Evolutionary conservation across 2,113 vertebrate genomes (phyloP).

Genomic region (Bos javanicus): DNA sequence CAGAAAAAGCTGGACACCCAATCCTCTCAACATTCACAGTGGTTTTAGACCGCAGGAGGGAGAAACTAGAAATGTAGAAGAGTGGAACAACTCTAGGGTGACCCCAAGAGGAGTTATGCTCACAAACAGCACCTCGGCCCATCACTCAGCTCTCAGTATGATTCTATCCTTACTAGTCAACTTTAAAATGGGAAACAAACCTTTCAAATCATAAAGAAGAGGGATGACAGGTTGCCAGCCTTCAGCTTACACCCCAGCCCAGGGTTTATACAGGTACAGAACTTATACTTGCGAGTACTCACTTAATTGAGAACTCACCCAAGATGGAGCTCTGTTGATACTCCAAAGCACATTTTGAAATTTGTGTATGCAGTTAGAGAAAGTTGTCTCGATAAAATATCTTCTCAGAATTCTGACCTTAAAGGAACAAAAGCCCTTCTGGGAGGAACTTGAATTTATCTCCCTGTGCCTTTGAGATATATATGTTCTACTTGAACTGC

Average conservation of each 20-base stretch:
- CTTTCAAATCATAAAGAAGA: background rate
- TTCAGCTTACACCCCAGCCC: background rate
- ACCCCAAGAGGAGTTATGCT: background rate
- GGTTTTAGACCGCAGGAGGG: background rate
- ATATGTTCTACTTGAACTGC: background rate
- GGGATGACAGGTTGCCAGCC: background rate
- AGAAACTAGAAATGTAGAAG: background rate
- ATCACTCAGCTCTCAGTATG: background rate
- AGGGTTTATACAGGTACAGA: background rate
- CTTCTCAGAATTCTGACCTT: background rate
- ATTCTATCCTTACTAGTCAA: background rate
- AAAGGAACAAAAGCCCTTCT: background rate
- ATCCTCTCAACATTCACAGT: background rate
- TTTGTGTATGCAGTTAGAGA: background rate
- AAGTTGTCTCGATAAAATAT: background rate
- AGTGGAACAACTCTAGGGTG: background rate
- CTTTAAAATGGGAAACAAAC: background rate
- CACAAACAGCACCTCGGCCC: background rate
- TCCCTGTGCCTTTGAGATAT: background rate
- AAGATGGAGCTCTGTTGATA: background rate
- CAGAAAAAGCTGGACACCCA: background rate
- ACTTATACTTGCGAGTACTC: background rate
- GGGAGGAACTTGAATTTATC: background rate
- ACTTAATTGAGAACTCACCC: background rate
- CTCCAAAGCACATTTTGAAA: background rate